Evolutionary conservation across 1,140 invertebrate genomes (phyloP).

Genomic region (Drosophila arawakana): DNA sequence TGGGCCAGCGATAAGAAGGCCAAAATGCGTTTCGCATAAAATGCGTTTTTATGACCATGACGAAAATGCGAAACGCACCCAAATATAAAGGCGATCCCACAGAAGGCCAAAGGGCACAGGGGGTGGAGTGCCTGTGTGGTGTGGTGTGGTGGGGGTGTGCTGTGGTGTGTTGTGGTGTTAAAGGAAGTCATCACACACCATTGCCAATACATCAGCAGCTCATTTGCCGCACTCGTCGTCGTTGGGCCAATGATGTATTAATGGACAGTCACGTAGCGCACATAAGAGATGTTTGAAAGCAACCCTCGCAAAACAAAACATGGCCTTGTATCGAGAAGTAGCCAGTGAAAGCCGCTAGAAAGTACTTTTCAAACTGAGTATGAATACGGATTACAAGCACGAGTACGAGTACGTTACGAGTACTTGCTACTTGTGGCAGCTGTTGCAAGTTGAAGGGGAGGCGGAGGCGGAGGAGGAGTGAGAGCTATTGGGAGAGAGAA

Average conservation of each 20-base stretch:
- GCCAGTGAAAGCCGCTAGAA: neutral
- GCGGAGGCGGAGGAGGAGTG: neutral
- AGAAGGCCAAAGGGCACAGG: slow-evolving; percentile 31
- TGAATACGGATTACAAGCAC: slow-evolving; percentile 29
- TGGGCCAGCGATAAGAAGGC: slow-evolving; percentile 61
- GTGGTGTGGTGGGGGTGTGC: neutral
- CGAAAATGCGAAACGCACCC: slow-evolving; percentile 64
- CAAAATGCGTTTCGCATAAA: slow-evolving; percentile 82
- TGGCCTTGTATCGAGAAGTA: slow-evolving; percentile 45
- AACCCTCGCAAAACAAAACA: slow-evolving; percentile 77
- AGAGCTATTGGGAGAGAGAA: neutral
- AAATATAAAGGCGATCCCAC: slow-evolving; percentile 45
- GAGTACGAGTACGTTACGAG: neutral
- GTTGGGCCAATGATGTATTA: slow-evolving; percentile 70
- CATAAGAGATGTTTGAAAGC: slow-evolving; percentile 71
- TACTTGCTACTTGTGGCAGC: slow-evolving; percentile 14
- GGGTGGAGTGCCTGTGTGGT: slow-evolving; percentile 1
- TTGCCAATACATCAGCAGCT: slow-evolving; percentile 56
- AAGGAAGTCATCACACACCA: slow-evolving; percentile 36
- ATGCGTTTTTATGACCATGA: slow-evolving; percentile 80
- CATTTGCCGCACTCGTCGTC: slow-evolving; percentile 16
- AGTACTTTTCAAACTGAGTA: slow-evolving; percentile 9
- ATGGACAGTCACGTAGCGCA: slow-evolving; percentile 74
- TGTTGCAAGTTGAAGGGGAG: slow-evolving; percentile 35
- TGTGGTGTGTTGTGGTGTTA: slow-evolving; percentile 8